Percentiles rank a stretch among this genome's conserved stretches.
Evolutionary conservation across 2,113 vertebrate genomes (phyloP).

Genomic region (Tretioscincus oriximinensis): DNA sequence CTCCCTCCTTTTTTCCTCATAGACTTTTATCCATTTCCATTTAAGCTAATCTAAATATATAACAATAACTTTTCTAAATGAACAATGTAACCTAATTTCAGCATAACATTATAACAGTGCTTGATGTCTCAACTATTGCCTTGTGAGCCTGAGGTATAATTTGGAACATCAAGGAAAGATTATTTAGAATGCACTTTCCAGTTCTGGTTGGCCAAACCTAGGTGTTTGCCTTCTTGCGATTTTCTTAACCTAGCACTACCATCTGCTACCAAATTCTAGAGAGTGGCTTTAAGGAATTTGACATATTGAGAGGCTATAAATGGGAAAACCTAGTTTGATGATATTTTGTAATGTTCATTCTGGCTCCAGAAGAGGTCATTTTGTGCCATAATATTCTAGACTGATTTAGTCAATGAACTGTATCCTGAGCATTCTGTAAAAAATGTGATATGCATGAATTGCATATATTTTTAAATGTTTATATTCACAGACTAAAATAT

Average conservation of each 20-base stretch:
- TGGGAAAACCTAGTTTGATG: background rate
- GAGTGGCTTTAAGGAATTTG: background rate
- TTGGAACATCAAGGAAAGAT: background rate
- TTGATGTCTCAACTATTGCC: too few relatives aligned
- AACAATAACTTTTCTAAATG: too few relatives aligned
- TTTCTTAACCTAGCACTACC: background rate
- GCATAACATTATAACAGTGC: too few relatives aligned
- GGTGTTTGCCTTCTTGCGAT: background rate
- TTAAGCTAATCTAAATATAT: background rate
- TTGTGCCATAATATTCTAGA: background rate
- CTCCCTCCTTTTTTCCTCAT: background rate
- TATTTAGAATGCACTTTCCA: background rate
- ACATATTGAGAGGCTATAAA: background rate
- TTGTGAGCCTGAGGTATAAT: too few relatives aligned
- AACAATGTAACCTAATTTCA: too few relatives aligned
- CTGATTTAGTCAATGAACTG: background rate
- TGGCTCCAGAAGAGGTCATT: background rate
- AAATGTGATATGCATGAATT: conserved; percentile 15
- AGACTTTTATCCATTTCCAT: background rate
- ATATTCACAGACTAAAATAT: conserved; percentile 26
- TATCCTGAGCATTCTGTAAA: background rate
- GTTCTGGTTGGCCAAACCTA: background rate
- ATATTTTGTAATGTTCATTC: background rate
- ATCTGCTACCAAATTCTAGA: background rate
- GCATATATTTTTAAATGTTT: conserved; percentile 30